phyloP scores from a whole-genome alignment of 2,113 vertebrate genomes.

The Himantopus leucocephalus region DNA sequence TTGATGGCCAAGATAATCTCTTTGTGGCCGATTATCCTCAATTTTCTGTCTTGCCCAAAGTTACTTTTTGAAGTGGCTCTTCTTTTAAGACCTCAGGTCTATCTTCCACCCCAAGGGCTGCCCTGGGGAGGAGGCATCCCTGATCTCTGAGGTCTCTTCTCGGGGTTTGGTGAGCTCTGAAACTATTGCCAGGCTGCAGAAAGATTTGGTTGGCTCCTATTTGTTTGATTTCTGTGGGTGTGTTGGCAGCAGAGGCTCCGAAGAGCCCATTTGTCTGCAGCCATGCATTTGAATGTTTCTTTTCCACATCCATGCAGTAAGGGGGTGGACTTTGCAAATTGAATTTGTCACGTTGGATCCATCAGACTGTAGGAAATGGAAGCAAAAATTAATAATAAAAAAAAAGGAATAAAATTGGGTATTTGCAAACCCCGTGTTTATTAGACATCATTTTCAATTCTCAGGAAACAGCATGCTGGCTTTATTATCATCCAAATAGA shows the following conservation, averaged over 20 bases:
- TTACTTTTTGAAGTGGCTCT: not conserved
- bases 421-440: not conserved
- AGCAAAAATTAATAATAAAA: not conserved
- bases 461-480: not conserved
- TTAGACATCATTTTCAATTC: not conserved
- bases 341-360: not conserved
- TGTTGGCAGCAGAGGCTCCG: not conserved
- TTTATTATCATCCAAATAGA: not conserved
- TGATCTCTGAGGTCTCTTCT: not conserved
- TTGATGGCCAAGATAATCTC: not conserved
- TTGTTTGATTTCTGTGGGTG: not conserved
- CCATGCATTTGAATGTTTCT: not conserved
- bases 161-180: not conserved
- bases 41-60: not conserved
- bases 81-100: not conserved
- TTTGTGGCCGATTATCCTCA: not conserved
- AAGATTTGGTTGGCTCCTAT: not conserved
- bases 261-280: not conserved
- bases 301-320: not conserved
- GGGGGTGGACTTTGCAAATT: not conserved
- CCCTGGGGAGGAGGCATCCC: not conserved
- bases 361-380: conserved; percentile 1
- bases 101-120: not conserved
- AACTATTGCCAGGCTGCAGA: not conserved
- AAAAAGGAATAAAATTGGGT: not conserved